Conservation (phyloP, 2,888 invertebrate genomes). For the Drosophila neutralis region DNA sequence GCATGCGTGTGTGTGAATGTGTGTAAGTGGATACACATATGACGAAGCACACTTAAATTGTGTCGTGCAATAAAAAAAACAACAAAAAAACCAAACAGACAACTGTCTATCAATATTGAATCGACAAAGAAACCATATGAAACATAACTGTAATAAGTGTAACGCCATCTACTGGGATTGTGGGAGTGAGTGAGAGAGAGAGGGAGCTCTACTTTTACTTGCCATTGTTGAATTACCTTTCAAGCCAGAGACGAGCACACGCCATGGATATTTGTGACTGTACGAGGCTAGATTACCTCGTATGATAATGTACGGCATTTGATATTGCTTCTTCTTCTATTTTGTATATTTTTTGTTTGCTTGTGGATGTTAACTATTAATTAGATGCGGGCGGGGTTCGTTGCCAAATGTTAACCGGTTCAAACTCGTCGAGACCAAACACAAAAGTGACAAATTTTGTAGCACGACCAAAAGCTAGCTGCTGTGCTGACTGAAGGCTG, state of each 20-base stretch:
- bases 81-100: conserved; percentile 23
- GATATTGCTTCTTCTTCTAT: conserved; percentile 45
- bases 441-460: conserved; percentile 29
- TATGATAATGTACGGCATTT: conserved; percentile 96
- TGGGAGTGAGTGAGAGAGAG: conserved; percentile 3
- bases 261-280: conserved; percentile 94
- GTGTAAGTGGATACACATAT: conserved; percentile 26
- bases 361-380: conserved; percentile 35
- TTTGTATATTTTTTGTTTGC: conserved; percentile 42
- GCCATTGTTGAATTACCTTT: conserved; percentile 87
- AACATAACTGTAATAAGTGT: conserved; percentile 34
- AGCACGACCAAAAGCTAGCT: conserved; percentile 52
- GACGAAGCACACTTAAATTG: conserved; percentile 62
- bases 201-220: conserved; percentile 26
- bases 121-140: conserved; percentile 24
- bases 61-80: conserved; percentile 59
- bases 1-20: conserved; percentile 19
- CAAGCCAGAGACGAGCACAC: conserved; percentile 93
- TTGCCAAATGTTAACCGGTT: conserved; percentile 51
- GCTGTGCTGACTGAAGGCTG: conserved; percentile 62
- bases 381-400: conserved; percentile 53
- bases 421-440: conserved; percentile 43
- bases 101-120: conserved; percentile 23
- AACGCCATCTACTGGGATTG: not conserved
- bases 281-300: conserved; percentile 95